A percentile compares a stretch with the other conserved stretches of the same genome.
Conservation (phyloP, 2,797 vertebrate species). For the Helicolenus hilgendorfi region DNA sequence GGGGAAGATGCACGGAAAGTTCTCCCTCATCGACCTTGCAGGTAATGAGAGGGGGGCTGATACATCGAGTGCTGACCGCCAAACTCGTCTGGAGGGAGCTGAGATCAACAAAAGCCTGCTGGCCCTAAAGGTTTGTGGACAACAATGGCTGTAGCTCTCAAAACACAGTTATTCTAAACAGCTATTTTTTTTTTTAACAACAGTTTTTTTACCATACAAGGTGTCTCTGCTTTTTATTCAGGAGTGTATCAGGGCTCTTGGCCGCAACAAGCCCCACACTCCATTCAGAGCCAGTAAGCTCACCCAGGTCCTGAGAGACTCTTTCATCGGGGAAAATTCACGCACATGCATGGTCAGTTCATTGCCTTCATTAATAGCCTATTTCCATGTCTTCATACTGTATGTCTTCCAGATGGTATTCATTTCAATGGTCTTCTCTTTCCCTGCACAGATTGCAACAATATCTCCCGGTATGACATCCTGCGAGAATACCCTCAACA, state of each 20-base stretch:
- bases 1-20: constrained; percentile 97
- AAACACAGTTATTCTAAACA: background rate
- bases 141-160: background rate
- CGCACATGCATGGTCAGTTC: constrained; percentile 97
- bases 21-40: constrained; percentile 97
- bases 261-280: constrained; percentile 97
- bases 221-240: constrained; percentile 59
- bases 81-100: constrained; percentile 96
- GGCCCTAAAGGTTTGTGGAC: constrained; percentile 93
- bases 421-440: background rate
- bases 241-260: constrained; percentile 98
- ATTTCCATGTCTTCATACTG: background rate
- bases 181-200: accelerated
- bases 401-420: background rate
- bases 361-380: background rate
- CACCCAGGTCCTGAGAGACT: constrained; percentile 98
- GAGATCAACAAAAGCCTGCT: constrained; percentile 99
- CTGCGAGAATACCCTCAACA: constrained; percentile 99
- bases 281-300: constrained; percentile 99
- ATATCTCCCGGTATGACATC: constrained; percentile 99
- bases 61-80: constrained; percentile 96
- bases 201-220: accelerated
- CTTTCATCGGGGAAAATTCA: constrained; percentile 99
- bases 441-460: constrained; percentile 93
- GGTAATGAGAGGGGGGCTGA: constrained; percentile 97